Evolutionary conservation across 1,140 invertebrate genomes (phyloP), one percentile per base, ranked within the genome.

Genomic region (Phymorhynchus buccinoides): DNA sequence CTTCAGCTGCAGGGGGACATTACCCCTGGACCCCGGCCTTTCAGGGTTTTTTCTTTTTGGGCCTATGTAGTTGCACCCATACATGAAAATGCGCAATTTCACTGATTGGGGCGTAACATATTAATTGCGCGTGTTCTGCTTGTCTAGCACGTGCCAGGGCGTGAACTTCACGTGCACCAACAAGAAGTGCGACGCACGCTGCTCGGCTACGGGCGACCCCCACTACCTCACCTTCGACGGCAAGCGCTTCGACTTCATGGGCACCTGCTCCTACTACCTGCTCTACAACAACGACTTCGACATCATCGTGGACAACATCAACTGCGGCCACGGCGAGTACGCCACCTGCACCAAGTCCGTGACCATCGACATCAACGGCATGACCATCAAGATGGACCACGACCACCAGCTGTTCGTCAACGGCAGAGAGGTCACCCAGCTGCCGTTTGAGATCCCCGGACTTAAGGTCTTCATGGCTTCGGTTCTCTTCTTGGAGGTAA

Each of bases 301-400:
- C 92, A 98, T 97, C 91, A 97, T 97, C 77, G 44, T 79, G 27
- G 77, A 79, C 77, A 79, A 79, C 77, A 52, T 79, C 42, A 35
- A 84, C n/a, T 77, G 83, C 42, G 83, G 83, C 14, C 71, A 79
- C 71, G 96, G 96, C 4, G 75, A 66, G 14, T 96, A 97, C 97
- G 42, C 97, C 66, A 96, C 96, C 0, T 98, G 97, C 90, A 97
- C 97, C 0, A 97, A 97, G 91, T 95, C 96, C 0, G 95, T 97
- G 0, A 96, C 95, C 0, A 73, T 87, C 62, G 77, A 84, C 39
- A 79, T 86, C 39, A 85, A 86, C 48, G 82, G 84, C 41, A 22
- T 82, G 79, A 83, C 78, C 14, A 90, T 92, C 16, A 89, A 89
- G 84, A 84, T 93, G 78, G 88, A 89, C 79, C 88, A 90, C 84